phyloP scores from a whole-genome alignment of 2,113 vertebrate species.

The Oceanites oceanicus region DNA sequence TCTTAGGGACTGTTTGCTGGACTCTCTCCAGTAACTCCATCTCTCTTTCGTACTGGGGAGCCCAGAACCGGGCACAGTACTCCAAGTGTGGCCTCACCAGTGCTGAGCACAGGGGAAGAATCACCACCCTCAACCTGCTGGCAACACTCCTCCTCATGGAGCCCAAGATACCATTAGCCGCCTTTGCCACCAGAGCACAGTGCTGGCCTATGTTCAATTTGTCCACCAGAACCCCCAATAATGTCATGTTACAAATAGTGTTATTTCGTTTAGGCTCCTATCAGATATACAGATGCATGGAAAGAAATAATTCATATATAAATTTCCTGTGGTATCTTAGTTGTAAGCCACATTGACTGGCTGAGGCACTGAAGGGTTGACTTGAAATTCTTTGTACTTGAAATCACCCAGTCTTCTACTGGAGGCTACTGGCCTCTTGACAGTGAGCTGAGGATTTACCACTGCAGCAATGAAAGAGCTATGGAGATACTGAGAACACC shows the following conservation, averaged over 20 bases:
- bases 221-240: neutral
- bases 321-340: neutral
- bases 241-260: neutral
- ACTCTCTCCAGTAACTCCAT: neutral
- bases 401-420: neutral
- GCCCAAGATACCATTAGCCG: neutral
- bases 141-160: neutral
- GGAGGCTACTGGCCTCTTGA: neutral
- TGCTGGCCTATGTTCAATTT: neutral
- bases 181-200: neutral
- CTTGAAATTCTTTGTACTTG: neutral
- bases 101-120: neutral
- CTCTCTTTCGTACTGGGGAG: neutral
- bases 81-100: neutral
- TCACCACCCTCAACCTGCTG: neutral
- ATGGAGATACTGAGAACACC: neutral
- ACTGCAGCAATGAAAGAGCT: neutral
- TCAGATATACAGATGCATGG: neutral
- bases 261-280: neutral
- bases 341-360: fast-evolving
- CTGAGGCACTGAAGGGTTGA: neutral
- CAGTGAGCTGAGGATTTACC: neutral
- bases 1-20: neutral
- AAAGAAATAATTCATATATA: neutral
- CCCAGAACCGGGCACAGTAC: neutral